Base-by-base conservation (phyloP, 2,888 invertebrate species). In the Tillus elongatus region DNA sequence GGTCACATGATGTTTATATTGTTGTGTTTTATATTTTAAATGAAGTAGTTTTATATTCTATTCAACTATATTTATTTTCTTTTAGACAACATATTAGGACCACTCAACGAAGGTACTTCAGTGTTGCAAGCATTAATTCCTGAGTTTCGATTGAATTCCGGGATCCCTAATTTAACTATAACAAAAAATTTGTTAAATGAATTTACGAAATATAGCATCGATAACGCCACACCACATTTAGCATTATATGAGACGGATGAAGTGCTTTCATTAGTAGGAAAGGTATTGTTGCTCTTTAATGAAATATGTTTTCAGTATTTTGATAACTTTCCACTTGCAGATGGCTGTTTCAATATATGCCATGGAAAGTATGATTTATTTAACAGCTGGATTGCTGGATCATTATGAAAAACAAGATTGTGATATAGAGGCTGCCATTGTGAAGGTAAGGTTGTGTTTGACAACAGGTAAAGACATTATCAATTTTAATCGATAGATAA, bases 311-410 rank as follows among this genome's bases (percentile, higher is more conserved):
- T 36, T 52, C 50, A 30, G 46, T 27, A 29, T 43, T 13, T 44
- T 42, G 35, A 39, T 47, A 15, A 35, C 51, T 15, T 35, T 36
- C 2, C 29, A 12, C 26, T 15, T 11, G 15, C 50, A 60, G 47
- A 51, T 67, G 0, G 62, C 71, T 2, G 57, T 65, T 2, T 58
- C 69, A 0, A 64, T 75, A 1, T 96, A 93, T 55, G 83, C 82
- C 0, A 78, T 87, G 61, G 95, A 96, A 64, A 89, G 91, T 52
- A 78, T 86, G 56, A 73, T 85, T 2, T 96, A 89, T 60, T 68
- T 88, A 51, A 87, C 89, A 0, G 77, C 88, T 0, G 87, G 86
- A 0, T 63, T 89, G 4, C 54, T 83, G 13, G 95, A 95, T 55
- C 73, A 71, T 1, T 86, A 82, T 46, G 64, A 77, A 15, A 68